Evolutionary conservation across 2,888 invertebrate genomes (phyloP), one percentile per base, ranked within the genome.

Genomic region (Drosophila cracens): DNA sequence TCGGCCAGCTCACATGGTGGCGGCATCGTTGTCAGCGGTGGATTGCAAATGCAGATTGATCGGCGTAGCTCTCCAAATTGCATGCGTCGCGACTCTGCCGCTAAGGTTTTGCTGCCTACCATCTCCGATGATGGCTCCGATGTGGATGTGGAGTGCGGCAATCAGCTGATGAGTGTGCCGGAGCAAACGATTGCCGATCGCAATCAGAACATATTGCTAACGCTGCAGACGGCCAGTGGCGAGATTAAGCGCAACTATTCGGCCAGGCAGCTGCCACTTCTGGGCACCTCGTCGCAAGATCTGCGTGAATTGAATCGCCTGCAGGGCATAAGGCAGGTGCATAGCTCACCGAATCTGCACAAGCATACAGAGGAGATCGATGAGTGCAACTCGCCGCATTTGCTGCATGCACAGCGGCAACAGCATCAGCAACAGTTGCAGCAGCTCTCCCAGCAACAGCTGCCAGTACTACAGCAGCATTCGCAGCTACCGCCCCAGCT

Each of bases 241-340:
- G 92, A 92, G 72, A 91, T 93, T 29, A 92, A 92, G 68, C 90
- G 93, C 3, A 93, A 93, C 73, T 92, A 92, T 46, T 93, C 93
- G 31, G 92, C 92, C 1, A 75, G 92, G 11, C 93, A 93, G 72
- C 63, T 93, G 66, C 92, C 92, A 0, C 61, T 92, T 8, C 64
- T 93, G 48, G 92, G 91, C 11, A 89, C 91, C 11, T 93, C 92
- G 0, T 93, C 92, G 40, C 92, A 93, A 73, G 93, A 92, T 72
- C 76, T 93, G 34, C 76, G 85, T 2, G 89, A 90, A n/a, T 46
- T 85, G 21, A 71, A 82, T 46, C 83, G 87, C 4, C 61, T 90
- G 51, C 87, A 87, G 38, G 90, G 89, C 49, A 92, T 93, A 27
- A 91, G 93, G 0, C 93, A 93, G 68, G 91, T 93, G 48, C 93